Evolutionary conservation across 1,140 invertebrate species (phyloP), one percentile per base, ranked within the genome.

Genomic region (Holotrichia oblita): DNA sequence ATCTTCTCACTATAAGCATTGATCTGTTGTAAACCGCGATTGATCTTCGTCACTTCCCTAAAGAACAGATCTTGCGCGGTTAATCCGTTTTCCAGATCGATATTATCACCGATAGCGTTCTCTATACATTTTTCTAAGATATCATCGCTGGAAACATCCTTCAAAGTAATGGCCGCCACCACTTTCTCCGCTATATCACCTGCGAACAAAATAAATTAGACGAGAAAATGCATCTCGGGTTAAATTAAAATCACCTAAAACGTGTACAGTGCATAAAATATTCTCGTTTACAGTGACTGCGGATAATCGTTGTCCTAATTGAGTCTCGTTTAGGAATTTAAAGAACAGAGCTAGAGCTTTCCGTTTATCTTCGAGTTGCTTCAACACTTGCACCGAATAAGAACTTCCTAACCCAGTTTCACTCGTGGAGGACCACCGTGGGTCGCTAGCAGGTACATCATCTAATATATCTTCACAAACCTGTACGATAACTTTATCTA

Each of bases 361-460:
- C 81, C 93, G 92, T 87, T 98, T 98, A 83, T 97, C 95, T 80
- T 93, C 92, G 9, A 98, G 86, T 85, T 97, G 96, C 81, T 94
- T 92, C 0, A 91, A 85, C 78, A 96, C 93, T 86, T 97, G 94
- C 87, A 97, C 91, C 2, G 95, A 94, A 44, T 90, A 87, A 0
- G 91, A 92, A 81, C 91, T 91, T 14, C 91, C 91, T n/a, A 92
- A 83, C 87, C 87, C 89, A 85, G 42, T 83, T 59, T 20, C 77
- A 41, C 20, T 79, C 79, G 78, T 81, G 79, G 79, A 87, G 82
- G 61, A 90, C 95, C 93, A 98, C 81, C 96, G 89, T 0, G 96
- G 97, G 91, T 98, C 97, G 72, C 94, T 92, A 1, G 93, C 92
- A 7, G 97, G 97, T 80, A 93, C 92, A 88, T 98, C 96, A 87